Base-by-base conservation (phyloP, 2,113 vertebrate genomes). In the Otolemur garnettii region DNA sequence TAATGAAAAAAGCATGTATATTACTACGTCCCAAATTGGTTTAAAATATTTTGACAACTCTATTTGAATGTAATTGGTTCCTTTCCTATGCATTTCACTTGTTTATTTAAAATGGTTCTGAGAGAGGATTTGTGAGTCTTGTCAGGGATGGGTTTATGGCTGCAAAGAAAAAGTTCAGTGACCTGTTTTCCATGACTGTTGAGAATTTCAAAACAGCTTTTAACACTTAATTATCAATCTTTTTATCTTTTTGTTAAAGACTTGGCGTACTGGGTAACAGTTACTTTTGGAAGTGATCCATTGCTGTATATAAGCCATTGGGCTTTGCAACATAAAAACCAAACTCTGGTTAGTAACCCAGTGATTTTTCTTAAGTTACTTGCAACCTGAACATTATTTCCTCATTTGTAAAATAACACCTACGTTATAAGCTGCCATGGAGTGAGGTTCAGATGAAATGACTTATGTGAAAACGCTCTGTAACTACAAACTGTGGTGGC, bases 31-130 rank as follows among this genome's bases (percentile, higher is more conserved):
- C 26, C 28, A 28, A 14, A 83, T n/a, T 24, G 74, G 69, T 60
- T 88, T 93, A 71, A 87, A 88, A 75, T 83, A 90, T 85, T 90
- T 71, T 89, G 75, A 95, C 93, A 97, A 79, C 55, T 33, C 7
- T 15, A 83, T 84, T 18, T 33, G 59, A 86, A 50, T 42, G 24
- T 60, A 80, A 86, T n/a, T 75, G 89, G 59, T 93, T 53, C 57
- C 66, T 74, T 30, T 57, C 26, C 92, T 66, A 17, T 19, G 11
- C n/a, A 85, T 62, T 89, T 90, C 55, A 59, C 14, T 79, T 30
- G 33, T 35, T 86, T 68, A 79, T 72, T 79, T 59, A 24, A 83
- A 93, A 22, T 50, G 9, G 62, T 42, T 80, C 22, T 35, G 30
- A 81, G 42, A 71, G n/a, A 71, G 21, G 53, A 53, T 66, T 60